Evolutionary conservation across 2,113 vertebrate genomes (phyloP), one percentile per base, ranked within the genome.

Genomic region (Thamnaconus septentrionalis): DNA sequence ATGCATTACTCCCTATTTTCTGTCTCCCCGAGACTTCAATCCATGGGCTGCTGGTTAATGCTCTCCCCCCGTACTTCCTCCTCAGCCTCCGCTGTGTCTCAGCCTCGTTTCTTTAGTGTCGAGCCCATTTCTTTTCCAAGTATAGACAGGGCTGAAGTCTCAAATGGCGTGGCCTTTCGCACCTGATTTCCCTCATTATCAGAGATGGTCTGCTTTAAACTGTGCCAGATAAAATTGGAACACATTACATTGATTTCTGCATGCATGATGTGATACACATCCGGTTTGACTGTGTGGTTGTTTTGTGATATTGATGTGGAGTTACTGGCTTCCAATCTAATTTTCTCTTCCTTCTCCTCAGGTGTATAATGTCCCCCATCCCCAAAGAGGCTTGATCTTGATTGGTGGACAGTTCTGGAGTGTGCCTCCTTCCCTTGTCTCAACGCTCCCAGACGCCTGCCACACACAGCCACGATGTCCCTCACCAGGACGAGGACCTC

Each of bases 401-500:
- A 86, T 83, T 75, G 73, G 84, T 79, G 73, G 61, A 76, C 69
- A 78, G 80, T 66, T 75, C 65, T 79, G 87, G 86, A 83, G 82
- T 65, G 76, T 85, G 71, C 84, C 48, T 81, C 81, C 63, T 84
- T 72, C 66, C 75, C 63, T 66, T 54, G 65, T 76, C 75, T 84
- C 68, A 64, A 82, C 78, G 64, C 78, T 87, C 85, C 4, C 47
- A 71, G 71, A 31, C 18, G 18, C 73, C 65, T 76, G 18, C 50
- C 85, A 81, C 18, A 78, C 69, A 78, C 72, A 76, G 88, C 78
- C 71, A 96, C 95, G 93, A 92, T 65, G 54, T 89, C 91, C 82
- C 86, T 91, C 79, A 79, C 80, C 46, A 93, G 93, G 90, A 95
- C 91, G 74, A 90, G 93, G 94, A 94, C 93, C 90, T 94, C 87